phyloP scores from a whole-genome alignment of 2,797 vertebrate species.

The Cirrhinus molitorella region DNA sequence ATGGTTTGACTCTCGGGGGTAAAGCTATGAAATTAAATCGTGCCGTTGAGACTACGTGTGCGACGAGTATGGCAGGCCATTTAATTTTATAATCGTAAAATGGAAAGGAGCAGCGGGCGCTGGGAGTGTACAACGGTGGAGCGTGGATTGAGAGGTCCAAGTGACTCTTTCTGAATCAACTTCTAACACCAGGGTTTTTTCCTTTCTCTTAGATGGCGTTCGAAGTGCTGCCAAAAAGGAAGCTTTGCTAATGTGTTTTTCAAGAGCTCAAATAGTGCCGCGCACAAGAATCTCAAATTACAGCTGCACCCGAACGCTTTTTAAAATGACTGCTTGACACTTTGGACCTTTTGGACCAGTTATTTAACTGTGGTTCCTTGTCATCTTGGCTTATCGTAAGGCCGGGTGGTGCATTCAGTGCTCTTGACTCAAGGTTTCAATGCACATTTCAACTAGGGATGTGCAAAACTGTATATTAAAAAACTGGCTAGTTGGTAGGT shows the following conservation, averaged over 20 bases:
- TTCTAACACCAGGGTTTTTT: conserved; percentile 11
- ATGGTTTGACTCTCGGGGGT: conserved; percentile 52
- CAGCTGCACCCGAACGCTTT: background rate
- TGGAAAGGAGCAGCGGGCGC: conserved; percentile 21
- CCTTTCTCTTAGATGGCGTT: conserved; percentile 6
- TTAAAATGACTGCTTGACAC: background rate
- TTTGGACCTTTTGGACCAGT: background rate
- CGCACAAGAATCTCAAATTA: conserved; percentile 20
- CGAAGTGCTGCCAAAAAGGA: conserved; percentile 30
- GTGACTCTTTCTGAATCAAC: conserved; percentile 6
- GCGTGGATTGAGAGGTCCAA: background rate
- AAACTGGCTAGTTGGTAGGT: background rate
- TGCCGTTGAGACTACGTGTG: conserved; percentile 50
- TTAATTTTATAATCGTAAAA: conserved; percentile 54
- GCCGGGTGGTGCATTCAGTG: background rate
- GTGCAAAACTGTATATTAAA: background rate
- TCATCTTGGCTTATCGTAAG: background rate
- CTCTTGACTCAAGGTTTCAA: background rate
- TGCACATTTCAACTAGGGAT: background rate
- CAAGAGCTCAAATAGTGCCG: conserved; percentile 20
- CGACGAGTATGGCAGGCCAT: conserved; percentile 41
- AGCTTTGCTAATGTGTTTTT: conserved; percentile 45
- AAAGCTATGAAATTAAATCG: conserved; percentile 60
- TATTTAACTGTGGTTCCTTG: background rate
- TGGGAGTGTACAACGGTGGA: background rate